phyloP scores from a whole-genome alignment of 2,113 vertebrate genomes.

The Hemiprocne comata region DNA sequence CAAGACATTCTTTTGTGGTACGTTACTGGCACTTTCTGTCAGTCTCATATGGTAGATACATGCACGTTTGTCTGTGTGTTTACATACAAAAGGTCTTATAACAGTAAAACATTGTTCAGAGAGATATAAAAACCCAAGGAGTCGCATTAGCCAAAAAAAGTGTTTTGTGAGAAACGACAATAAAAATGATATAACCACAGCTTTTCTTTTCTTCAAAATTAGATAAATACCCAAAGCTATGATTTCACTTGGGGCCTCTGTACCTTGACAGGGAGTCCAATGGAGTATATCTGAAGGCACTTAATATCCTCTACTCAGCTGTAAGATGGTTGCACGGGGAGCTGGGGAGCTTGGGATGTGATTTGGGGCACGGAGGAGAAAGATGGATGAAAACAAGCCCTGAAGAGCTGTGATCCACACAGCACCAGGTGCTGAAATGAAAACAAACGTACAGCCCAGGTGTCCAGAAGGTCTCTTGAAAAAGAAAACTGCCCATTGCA shows the following conservation, averaged over 20 bases:
- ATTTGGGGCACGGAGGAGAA: conserved; percentile 49
- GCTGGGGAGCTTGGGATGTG: conserved; percentile 73
- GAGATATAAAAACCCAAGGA: conserved; percentile 73
- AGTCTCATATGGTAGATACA: conserved; percentile 73
- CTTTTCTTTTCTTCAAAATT: conserved; percentile 73
- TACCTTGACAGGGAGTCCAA: conserved; percentile 71
- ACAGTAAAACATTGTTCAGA: conserved; percentile 73
- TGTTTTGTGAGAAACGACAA: conserved; percentile 76
- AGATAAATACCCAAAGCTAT: conserved; percentile 64
- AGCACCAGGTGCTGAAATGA: conserved; percentile 59
- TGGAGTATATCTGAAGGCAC: conserved; percentile 90
- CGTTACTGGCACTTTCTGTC: conserved; percentile 77
- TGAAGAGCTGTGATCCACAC: conserved; percentile 73
- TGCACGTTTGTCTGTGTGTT: conserved; percentile 73
- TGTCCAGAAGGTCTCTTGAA: conserved; percentile 56
- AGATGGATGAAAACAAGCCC: conserved; percentile 68
- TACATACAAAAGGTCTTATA: conserved; percentile 79
- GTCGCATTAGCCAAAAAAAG: conserved; percentile 79
- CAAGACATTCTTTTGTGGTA: conserved; percentile 55
- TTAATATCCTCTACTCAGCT: conserved; percentile 81
- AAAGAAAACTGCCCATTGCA: conserved; percentile 56
- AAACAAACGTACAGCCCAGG: conserved; percentile 54
- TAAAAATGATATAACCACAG: conserved; percentile 82
- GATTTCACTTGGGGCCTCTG: conserved; percentile 70
- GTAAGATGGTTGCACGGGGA: conserved; percentile 67